Conservation (phyloP, 2,113 vertebrate genomes). For the Lepisosteus oculatus region DNA sequence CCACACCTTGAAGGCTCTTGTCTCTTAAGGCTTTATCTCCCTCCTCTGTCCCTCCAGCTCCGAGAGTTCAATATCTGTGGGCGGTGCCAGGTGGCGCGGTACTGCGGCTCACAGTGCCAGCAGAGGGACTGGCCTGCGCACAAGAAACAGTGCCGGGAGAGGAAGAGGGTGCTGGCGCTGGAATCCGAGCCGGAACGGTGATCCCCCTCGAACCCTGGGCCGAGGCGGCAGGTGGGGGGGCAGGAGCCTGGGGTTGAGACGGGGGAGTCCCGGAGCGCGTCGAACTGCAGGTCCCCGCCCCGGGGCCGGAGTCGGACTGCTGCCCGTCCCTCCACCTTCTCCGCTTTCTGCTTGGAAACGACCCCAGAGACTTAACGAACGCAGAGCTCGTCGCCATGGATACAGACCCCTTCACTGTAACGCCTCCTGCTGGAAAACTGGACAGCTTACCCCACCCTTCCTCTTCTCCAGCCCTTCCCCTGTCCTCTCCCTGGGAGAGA, state of each 20-base stretch:
- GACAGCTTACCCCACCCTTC: constrained; percentile 45
- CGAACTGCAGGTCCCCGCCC: constrained; percentile 37
- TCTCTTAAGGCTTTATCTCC: not conserved
- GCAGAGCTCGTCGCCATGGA: constrained; percentile 41
- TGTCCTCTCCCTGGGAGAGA: no score
- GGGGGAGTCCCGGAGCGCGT: constrained; percentile 34
- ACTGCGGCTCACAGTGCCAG: constrained; percentile 97
- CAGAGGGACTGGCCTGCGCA: constrained; percentile 98
- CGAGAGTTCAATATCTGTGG: constrained; percentile 98
- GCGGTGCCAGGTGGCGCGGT: constrained; percentile 93
- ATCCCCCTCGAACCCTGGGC: constrained; percentile 36
- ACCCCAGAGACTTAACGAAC: no score
- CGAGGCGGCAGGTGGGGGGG: constrained; percentile 34
- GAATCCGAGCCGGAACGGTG: constrained; percentile 93
- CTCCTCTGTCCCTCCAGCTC: constrained; percentile 47
- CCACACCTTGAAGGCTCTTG: no score
- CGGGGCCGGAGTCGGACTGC: constrained; percentile 45
- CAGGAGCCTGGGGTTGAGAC: constrained; percentile 44
- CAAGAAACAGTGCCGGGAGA: constrained; percentile 98
- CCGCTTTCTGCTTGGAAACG: no score
- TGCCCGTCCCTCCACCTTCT: no score
- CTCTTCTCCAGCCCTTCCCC: no score
- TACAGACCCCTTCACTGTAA: constrained; percentile 72
- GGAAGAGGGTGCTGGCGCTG: constrained; percentile 81
- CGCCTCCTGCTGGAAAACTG: constrained; percentile 47